Evolutionary conservation across 2,113 vertebrate genomes (phyloP), one percentile per base, ranked within the genome.

Genomic region (Tor tambroides): DNA sequence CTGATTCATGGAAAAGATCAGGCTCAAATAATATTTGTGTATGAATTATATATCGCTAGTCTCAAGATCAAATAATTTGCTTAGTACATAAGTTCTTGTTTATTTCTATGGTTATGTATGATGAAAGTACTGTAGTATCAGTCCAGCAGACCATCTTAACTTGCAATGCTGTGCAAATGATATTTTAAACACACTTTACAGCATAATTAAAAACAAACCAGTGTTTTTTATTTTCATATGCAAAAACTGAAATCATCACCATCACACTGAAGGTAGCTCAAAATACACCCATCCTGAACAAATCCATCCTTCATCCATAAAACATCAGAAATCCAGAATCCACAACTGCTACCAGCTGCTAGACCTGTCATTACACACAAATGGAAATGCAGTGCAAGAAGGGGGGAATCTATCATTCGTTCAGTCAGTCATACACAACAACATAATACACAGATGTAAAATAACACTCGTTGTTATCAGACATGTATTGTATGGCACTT

Each of bases 141-240:
- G 61, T 14, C 26, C 12, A 14, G n/a, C 23, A 65, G 11, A 65
- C 23, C n/a, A 5, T 65, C 26, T 10, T 74, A 43, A n/a, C 14
- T 11, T n/a, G 15, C 17, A 32, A 54, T 38, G 59, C 46, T 15
- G 28, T 11, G 17, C 4, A 61, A 21, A 17, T 41, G 1, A 30
- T 17, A 32, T 63, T 43, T 19, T 43, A 74, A 32, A 86, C 30
- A 30, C 32, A 65, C 28, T 65, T 69, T 11, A 80, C 21, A 74
- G 28, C 28, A 23, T 81, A 38, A 78, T 32, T 76, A 80, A 41
- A 85, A 87, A 87, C 87, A 90, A 65, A 85, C 69, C 83, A 84
- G 80, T 89, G 77, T 71, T 84, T 80, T 86, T 91, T 91, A 86
- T 89, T 91, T 87, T 59, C 79, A 86, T 85, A 83, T 83, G 88